Evolutionary conservation across 23 tunicate genomes (phyloP).

Genomic region (Phallusia fumigata): DNA sequence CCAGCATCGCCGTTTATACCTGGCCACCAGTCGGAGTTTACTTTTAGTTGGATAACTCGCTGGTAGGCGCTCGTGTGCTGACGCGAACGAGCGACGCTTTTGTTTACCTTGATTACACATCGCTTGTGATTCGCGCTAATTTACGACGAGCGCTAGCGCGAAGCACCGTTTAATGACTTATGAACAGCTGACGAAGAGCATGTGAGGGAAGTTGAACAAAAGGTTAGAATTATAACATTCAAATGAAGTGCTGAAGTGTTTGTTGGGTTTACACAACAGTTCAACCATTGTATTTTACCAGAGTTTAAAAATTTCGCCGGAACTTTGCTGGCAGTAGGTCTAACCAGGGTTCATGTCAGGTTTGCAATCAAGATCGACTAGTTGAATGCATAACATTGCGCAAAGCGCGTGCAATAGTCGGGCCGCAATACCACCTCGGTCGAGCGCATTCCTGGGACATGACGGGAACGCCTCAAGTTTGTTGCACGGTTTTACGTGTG

Average conservation of each 20-base stretch:
- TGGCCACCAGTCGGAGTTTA: too few species aligned
- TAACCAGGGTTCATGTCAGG: too few species aligned
- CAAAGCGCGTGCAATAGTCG: too few species aligned
- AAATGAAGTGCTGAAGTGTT: too few species aligned
- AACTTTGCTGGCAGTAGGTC: too few species aligned
- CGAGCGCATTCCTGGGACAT: neutral
- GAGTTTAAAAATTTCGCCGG: too few species aligned
- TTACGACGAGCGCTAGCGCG: neutral
- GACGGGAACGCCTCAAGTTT: neutral
- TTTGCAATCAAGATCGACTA: too few species aligned
- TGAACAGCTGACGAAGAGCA: neutral
- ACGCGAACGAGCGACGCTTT: neutral
- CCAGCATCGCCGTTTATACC: too few species aligned
- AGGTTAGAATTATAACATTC: too few species aligned
- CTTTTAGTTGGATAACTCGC: neutral
- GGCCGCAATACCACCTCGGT: neutral
- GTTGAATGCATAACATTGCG: too few species aligned
- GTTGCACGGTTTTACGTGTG: conserved; percentile 3
- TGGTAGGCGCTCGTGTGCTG: neutral
- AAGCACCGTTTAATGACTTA: neutral
- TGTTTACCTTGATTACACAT: neutral
- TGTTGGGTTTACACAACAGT: too few species aligned
- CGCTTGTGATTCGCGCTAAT: neutral
- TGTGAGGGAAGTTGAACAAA: neutral
- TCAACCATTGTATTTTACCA: too few species aligned